Percentiles rank a stretch among this genome's conserved stretches.
Conservation (phyloP, 2,113 vertebrate species). For the Tylochromis polylepis region DNA sequence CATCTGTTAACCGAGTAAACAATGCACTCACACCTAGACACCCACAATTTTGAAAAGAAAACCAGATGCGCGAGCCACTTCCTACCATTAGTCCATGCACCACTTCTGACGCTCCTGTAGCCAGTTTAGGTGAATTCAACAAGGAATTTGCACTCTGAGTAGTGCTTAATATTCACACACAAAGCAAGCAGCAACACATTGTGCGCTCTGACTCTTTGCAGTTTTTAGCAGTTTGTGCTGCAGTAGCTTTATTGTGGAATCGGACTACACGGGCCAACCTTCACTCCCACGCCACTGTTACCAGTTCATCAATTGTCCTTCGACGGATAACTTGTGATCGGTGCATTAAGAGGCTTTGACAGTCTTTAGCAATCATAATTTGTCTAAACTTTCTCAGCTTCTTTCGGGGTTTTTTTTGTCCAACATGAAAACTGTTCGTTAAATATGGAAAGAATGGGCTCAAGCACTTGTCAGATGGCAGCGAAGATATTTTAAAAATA, state of each 20-base stretch:
- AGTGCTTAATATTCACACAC: not conserved
- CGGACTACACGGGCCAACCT: not conserved
- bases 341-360: not conserved
- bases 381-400: fast-evolving
- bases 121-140: not conserved
- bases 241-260: too few relatives aligned
- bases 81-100: not conserved
- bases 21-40: not conserved
- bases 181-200: not conserved
- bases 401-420: not conserved
- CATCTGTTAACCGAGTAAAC: not conserved
- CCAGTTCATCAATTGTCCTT: not conserved
- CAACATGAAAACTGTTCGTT: not conserved
- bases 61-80: not conserved
- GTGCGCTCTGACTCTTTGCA: not conserved
- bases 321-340: not conserved
- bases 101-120: not conserved
- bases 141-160: not conserved
- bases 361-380: too few relatives aligned
- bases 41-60: not conserved
- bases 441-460: not conserved
- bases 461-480: not conserved
- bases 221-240: not conserved
- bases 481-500: not conserved
- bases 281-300: not conserved